phyloP scores from a whole-genome alignment of 2,888 invertebrate genomes.

The Hedya salicella region DNA sequence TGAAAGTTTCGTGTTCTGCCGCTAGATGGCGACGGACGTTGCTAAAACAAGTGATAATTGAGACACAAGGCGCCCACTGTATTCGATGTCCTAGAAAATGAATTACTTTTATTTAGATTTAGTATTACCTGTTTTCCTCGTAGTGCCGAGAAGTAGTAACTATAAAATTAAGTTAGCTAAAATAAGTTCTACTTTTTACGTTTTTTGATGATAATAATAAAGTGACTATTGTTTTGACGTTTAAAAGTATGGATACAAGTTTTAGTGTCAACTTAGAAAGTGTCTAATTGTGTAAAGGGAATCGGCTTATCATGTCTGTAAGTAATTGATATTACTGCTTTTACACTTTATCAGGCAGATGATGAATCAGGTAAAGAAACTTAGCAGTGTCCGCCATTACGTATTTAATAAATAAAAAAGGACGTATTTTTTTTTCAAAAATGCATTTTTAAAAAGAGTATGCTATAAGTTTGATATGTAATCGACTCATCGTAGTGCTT shows the following conservation, averaged over 20 bases:
- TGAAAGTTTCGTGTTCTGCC: not conserved
- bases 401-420: too few relatives aligned
- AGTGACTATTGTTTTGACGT: constrained; percentile 14
- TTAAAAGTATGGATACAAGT: not conserved
- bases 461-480: too few relatives aligned
- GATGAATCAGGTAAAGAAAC: too few relatives aligned
- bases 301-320: not conserved
- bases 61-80: constrained; percentile 33
- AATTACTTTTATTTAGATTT: constrained; percentile 36
- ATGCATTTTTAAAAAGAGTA: too few relatives aligned
- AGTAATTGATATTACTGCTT: not conserved
- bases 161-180: constrained; percentile 18
- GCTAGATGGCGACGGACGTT: constrained; percentile 23
- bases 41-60: constrained; percentile 30
- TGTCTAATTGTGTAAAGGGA: constrained; percentile 5
- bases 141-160: constrained; percentile 4
- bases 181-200: not conserved
- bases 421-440: too few relatives aligned
- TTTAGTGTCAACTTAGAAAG: constrained; percentile 7
- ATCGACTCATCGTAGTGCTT: too few relatives aligned
- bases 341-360: too few relatives aligned
- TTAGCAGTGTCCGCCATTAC: too few relatives aligned
- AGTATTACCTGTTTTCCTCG: constrained; percentile 28
- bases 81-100: constrained; percentile 32
- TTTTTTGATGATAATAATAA: constrained; percentile 1